phyloP scores from a whole-genome alignment of 2,113 vertebrate species.

The Dinomys branickii region DNA sequence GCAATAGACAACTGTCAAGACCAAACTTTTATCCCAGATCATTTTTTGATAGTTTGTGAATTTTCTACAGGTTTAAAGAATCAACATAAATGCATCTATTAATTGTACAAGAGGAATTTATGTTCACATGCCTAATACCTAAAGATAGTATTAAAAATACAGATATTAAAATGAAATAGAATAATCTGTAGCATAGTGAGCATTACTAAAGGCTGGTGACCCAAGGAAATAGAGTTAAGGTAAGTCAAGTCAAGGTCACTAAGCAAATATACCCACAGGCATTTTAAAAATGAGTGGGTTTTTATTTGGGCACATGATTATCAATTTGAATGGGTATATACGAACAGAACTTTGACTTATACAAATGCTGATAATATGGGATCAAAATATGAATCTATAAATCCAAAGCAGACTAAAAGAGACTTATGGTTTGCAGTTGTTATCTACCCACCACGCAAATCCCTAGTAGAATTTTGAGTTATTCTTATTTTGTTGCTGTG shows the following conservation, averaged over 20 bases:
- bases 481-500: background rate
- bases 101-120: background rate
- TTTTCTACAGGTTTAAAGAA: background rate
- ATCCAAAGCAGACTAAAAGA: background rate
- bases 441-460: background rate
- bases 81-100: background rate
- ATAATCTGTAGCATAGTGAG: too few relatives aligned
- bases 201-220: background rate
- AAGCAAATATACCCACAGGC: background rate
- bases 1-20: background rate
- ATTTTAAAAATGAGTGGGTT: background rate
- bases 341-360: background rate
- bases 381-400: background rate
- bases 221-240: background rate
- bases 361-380: background rate
- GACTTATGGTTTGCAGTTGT: background rate
- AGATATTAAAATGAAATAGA: background rate
- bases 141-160: background rate
- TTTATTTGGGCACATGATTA: background rate
- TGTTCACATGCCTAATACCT: background rate
- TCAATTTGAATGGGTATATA: background rate
- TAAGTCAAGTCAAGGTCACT: background rate
- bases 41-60: background rate
- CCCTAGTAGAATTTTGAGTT: background rate
- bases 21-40: background rate